Percentiles rank a stretch among this genome's conserved stretches.
phyloP scores from a whole-genome alignment of 2,888 invertebrate species.

The Troides oblongomaculatus region DNA sequence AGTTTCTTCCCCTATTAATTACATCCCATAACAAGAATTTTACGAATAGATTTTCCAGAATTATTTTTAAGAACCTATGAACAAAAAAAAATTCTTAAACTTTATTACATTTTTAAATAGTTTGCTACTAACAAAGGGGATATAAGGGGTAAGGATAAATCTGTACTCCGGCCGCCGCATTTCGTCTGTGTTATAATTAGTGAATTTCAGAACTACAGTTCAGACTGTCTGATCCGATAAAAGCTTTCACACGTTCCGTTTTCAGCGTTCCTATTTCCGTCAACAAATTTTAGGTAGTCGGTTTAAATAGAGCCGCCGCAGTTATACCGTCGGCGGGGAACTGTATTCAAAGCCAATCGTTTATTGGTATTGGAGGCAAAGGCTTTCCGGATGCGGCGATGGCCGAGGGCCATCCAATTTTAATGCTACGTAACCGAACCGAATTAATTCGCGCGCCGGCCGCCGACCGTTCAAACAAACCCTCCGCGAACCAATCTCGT shows the following conservation, averaged over 20 bases:
- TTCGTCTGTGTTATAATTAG: constrained; percentile 18
- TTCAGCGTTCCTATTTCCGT: constrained; percentile 52
- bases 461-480: constrained; percentile 47
- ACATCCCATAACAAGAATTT: too few relatives aligned
- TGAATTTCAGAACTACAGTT: constrained; percentile 33
- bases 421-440: constrained; percentile 58
- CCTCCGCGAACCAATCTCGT: constrained; percentile 46
- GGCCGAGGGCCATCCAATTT: constrained; percentile 49
- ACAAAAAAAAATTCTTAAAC: too few relatives aligned
- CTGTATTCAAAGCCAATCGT: constrained; percentile 50
- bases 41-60: too few relatives aligned
- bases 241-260: constrained; percentile 43
- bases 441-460: constrained; percentile 51
- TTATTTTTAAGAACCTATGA: too few relatives aligned
- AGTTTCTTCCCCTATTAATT: too few relatives aligned
- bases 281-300: constrained; percentile 53
- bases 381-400: constrained; percentile 47
- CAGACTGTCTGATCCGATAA: constrained; percentile 62
- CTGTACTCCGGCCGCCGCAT: neutral
- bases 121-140: neutral
- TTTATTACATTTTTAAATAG: neutral
- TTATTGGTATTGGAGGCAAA: constrained; percentile 60
- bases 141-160: neutral
- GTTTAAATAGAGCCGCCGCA: constrained; percentile 40
- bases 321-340: constrained; percentile 30